Evolutionary conservation across 2,113 vertebrate species (phyloP).

Genomic region (Crotalus tigris): DNA sequence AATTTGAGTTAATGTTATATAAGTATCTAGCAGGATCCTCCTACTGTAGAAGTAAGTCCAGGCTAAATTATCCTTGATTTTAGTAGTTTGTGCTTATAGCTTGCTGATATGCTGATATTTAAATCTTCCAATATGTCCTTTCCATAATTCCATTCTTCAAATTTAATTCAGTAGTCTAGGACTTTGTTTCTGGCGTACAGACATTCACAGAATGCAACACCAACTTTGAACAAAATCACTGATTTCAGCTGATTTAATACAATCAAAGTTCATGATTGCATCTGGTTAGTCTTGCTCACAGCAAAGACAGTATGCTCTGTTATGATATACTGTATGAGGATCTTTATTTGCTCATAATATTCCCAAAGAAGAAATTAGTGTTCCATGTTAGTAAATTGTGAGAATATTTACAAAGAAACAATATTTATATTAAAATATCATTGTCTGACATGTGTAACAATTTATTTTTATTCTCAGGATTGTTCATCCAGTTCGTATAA

Average conservation of each 20-base stretch:
- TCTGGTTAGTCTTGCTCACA: not conserved
- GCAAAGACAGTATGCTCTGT: not conserved
- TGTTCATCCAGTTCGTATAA: not conserved
- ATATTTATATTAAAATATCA: not conserved
- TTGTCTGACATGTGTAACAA: not conserved
- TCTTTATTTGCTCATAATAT: not conserved
- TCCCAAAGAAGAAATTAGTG: not conserved
- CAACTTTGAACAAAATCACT: not conserved
- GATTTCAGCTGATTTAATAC: not conserved
- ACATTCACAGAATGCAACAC: not conserved
- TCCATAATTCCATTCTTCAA: not conserved
- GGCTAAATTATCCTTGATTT: not conserved
- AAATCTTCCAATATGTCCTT: not conserved
- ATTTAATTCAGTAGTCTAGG: not conserved
- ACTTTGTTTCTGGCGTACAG: not conserved
- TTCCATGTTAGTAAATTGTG: not conserved
- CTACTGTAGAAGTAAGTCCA: not conserved
- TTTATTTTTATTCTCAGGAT: constrained; percentile 9
- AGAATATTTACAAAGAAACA: not conserved
- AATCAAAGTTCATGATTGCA: not conserved
- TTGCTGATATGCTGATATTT: not conserved
- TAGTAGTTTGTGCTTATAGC: not conserved
- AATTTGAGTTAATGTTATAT: not conserved
- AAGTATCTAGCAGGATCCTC: not conserved
- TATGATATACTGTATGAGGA: not conserved